Conservation (phyloP, 2,113 vertebrate genomes). For the Mus spicilegus region DNA sequence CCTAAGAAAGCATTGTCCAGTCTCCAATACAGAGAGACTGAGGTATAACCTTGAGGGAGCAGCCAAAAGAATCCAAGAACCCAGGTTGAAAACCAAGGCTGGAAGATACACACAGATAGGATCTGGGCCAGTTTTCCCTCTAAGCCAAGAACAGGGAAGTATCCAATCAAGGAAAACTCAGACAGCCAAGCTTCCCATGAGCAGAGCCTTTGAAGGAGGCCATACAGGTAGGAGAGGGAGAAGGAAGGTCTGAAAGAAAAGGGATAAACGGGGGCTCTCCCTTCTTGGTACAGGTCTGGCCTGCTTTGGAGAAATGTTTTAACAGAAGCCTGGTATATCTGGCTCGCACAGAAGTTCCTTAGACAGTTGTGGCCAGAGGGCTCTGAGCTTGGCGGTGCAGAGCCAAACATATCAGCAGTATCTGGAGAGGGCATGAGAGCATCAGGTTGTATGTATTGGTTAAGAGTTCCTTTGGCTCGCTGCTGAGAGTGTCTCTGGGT, state of each 20-base stretch:
- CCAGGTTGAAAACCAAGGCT: not conserved
- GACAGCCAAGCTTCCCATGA: not conserved
- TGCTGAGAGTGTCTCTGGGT: not conserved
- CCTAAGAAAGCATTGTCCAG: not conserved
- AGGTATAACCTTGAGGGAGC: not conserved
- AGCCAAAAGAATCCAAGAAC: not conserved
- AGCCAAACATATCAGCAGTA: not conserved
- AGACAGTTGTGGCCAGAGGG: not conserved
- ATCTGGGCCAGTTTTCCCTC: not conserved
- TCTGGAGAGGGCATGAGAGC: not conserved
- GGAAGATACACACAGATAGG: not conserved
- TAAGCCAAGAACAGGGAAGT: not conserved
- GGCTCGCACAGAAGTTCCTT: no score
- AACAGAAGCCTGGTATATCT: not conserved
- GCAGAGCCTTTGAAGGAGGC: not conserved
- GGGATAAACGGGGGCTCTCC: not conserved
- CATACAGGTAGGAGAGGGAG: not conserved
- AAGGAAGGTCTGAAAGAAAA: fast-evolving
- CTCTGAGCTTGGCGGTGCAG: not conserved
- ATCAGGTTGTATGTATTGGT: not conserved
- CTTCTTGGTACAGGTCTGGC: not conserved
- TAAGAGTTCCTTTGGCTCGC: not conserved
- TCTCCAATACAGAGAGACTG: not conserved
- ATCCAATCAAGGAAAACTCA: not conserved
- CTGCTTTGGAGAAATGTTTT: not conserved